Evolutionary conservation across 2,797 vertebrate genomes (phyloP).

Genomic region (Chrosomus eos): DNA sequence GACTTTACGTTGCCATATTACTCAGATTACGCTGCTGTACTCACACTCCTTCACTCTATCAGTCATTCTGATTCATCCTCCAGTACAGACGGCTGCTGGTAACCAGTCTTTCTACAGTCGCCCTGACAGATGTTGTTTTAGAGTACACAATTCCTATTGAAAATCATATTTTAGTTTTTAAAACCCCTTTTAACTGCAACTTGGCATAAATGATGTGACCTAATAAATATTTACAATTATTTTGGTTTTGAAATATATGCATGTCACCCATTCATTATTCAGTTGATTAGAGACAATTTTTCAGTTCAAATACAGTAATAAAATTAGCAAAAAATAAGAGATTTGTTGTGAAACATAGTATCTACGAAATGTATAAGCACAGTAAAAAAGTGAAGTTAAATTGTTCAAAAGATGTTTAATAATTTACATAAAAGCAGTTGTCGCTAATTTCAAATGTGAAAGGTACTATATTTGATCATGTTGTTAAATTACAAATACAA

Average conservation of each 20-base stretch:
- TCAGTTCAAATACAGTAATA: neutral
- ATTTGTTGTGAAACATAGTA: neutral
- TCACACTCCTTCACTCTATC: conserved; percentile 30
- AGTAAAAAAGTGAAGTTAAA: neutral
- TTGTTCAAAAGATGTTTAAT: neutral
- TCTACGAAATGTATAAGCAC: neutral
- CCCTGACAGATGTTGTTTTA: neutral
- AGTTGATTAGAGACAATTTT: neutral
- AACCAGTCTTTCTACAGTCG: neutral
- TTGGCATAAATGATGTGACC: neutral
- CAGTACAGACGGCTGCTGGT: neutral
- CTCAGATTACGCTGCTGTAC: conserved; percentile 31
- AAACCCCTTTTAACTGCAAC: neutral
- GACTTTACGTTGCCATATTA: conserved; percentile 22
- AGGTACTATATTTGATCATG: neutral
- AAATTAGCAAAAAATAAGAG: neutral
- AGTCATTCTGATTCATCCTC: conserved; percentile 29
- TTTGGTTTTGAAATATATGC: neutral
- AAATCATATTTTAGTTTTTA: neutral
- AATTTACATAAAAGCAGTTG: neutral
- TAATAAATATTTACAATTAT: neutral
- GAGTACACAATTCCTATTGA: neutral
- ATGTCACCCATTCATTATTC: neutral
- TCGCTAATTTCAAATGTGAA: neutral
- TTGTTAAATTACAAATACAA: too few relatives aligned